Conservation (phyloP, 2,113 vertebrate species). For the Elgaria multicarinata region DNA sequence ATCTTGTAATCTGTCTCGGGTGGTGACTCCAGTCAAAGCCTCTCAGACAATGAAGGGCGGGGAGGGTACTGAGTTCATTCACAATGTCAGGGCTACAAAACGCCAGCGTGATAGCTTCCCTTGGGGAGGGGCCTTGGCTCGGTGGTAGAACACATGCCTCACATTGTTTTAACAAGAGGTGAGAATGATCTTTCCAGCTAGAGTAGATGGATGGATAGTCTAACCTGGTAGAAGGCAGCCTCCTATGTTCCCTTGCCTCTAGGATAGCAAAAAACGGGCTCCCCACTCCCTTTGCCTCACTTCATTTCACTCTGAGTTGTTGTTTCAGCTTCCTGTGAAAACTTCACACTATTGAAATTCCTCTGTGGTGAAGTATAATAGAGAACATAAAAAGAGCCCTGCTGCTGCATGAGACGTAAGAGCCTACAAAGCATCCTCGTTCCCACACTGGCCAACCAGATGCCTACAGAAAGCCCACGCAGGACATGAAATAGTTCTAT, state of each 20-base stretch:
- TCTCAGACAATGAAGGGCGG: neutral
- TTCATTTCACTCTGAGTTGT: neutral
- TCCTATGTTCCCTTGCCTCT: neutral
- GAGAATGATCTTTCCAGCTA: neutral
- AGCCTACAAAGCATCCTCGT: neutral
- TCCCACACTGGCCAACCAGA: neutral
- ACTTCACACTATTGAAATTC: neutral
- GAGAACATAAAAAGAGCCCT: neutral
- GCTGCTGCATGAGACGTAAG: neutral
- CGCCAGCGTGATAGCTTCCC: neutral
- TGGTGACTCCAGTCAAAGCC: conserved; percentile 26
- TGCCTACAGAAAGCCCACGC: neutral
- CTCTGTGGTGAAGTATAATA: neutral
- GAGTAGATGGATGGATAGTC: neutral
- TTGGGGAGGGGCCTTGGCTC: neutral
- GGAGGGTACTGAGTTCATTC: neutral
- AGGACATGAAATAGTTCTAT: neutral
- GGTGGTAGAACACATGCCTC: neutral
- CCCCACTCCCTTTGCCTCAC: neutral
- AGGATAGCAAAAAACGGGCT: neutral
- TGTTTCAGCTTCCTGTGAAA: neutral
- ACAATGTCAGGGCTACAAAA: conserved; percentile 1
- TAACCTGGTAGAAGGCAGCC: neutral
- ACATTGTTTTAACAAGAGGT: neutral
- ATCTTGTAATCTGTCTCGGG: conserved; percentile 22